Conservation (phyloP, 2,888 invertebrate genomes). For the Troides helena region DNA sequence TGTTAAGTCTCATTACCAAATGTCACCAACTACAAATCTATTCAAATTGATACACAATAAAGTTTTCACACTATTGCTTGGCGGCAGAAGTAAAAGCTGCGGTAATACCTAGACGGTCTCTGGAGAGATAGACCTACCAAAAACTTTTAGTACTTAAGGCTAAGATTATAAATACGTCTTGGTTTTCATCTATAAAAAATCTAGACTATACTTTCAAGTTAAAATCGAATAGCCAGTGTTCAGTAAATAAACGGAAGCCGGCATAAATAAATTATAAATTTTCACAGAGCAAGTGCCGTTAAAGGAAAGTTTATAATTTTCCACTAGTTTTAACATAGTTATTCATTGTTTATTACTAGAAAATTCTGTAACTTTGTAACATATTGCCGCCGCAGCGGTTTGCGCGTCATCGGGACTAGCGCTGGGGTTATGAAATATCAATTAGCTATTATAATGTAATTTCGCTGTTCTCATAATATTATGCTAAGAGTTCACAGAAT, state of each 20-base stretch:
- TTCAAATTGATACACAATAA: too few relatives aligned
- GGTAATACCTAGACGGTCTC: too few relatives aligned
- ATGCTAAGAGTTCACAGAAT: background rate
- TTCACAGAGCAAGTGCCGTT: slow-evolving; percentile 3
- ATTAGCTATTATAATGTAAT: slow-evolving; percentile 3
- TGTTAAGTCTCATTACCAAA: too few relatives aligned
- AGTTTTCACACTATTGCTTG: too few relatives aligned
- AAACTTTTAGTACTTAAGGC: too few relatives aligned
- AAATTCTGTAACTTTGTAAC: slow-evolving; percentile 9
- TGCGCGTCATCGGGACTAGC: slow-evolving; percentile 14
- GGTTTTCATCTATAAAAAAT: too few relatives aligned
- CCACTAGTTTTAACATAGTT: slow-evolving; percentile 20
- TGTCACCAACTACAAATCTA: too few relatives aligned
- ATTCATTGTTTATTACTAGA: slow-evolving; percentile 24
- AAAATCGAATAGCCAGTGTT: too few relatives aligned
- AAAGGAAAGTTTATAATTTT: slow-evolving; percentile 11
- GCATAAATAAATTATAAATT: slow-evolving; percentile 12
- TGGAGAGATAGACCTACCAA: too few relatives aligned
- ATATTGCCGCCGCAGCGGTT: slow-evolving; percentile 16
- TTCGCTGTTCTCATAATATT: background rate
- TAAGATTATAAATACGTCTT: too few relatives aligned
- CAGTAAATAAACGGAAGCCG: background rate
- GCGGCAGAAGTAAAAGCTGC: too few relatives aligned
- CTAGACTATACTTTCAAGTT: too few relatives aligned
- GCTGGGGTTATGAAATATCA: slow-evolving; percentile 13